A percentile compares a stretch with the other conserved stretches of the same genome.
phyloP scores from a whole-genome alignment of 2,113 vertebrate species.

The Caranx ignobilis region DNA sequence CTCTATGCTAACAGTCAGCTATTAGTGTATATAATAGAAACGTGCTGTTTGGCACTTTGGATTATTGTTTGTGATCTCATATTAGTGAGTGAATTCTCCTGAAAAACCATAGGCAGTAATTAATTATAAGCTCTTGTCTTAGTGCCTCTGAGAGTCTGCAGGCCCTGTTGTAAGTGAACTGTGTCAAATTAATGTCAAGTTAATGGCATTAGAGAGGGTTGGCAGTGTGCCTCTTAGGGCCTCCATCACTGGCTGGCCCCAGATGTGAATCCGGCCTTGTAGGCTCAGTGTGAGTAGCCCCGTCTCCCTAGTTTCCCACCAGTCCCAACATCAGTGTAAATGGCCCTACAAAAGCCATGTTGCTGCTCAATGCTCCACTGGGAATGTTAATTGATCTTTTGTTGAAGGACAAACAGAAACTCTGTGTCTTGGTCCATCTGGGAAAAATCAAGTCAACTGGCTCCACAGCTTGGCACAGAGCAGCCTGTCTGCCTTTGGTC shows the following conservation, averaged over 20 bases:
- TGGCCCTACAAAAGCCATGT: slow-evolving; percentile 69
- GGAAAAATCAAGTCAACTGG: slow-evolving; percentile 68
- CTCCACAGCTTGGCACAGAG: slow-evolving; percentile 38
- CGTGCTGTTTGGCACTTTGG: background rate
- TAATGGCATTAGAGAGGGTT: slow-evolving; percentile 55
- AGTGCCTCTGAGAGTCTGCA: slow-evolving; percentile 16
- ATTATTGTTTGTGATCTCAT: slow-evolving; percentile 3
- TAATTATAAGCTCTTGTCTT: slow-evolving; percentile 27
- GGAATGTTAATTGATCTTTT: slow-evolving; percentile 80
- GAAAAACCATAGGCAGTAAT: slow-evolving; percentile 4
- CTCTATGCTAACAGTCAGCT: background rate
- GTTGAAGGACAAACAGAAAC: slow-evolving; percentile 74
- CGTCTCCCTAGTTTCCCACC: slow-evolving; percentile 71
- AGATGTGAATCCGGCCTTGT: slow-evolving; percentile 74
- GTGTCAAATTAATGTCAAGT: slow-evolving; percentile 62
- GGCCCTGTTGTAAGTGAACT: slow-evolving; percentile 32
- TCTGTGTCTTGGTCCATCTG: slow-evolving; percentile 74
- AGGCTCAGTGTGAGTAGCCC: slow-evolving; percentile 66
- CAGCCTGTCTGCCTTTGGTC: slow-evolving; percentile 13
- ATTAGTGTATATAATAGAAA: background rate
- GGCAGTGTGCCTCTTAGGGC: slow-evolving; percentile 53
- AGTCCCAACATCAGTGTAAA: slow-evolving; percentile 70
- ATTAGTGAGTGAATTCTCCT: background rate
- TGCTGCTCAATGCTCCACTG: slow-evolving; percentile 61
- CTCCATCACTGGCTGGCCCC: slow-evolving; percentile 60